phyloP scores from a whole-genome alignment of 1,140 invertebrate species.

The Brachionus rotundiformis region DNA sequence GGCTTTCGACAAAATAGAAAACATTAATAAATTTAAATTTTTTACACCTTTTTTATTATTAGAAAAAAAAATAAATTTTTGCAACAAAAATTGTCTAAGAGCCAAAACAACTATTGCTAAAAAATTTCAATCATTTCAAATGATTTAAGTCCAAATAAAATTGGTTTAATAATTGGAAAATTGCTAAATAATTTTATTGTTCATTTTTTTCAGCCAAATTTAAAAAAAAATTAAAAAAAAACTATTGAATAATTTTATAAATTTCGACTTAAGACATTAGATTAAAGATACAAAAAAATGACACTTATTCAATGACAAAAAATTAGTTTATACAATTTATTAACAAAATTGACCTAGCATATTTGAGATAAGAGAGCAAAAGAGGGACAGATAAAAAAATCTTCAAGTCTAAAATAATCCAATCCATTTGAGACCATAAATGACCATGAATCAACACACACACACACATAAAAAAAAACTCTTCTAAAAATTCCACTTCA shows the following conservation, averaged over 20 bases:
- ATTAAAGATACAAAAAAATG: too few relatives aligned
- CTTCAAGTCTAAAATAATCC: constrained; percentile 6
- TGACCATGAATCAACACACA: neutral
- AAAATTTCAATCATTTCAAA: neutral
- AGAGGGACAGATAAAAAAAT: neutral
- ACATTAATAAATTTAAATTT: too few relatives aligned
- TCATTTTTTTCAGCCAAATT: neutral
- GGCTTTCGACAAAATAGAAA: too few relatives aligned
- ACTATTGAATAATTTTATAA: too few relatives aligned
- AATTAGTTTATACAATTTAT: constrained; percentile 35
- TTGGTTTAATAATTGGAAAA: constrained; percentile 10
- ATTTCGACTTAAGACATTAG: neutral
- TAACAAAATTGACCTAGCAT: constrained; percentile 1
- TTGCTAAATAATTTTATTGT: constrained; percentile 17
- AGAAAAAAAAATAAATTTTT: neutral
- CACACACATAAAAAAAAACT: neutral
- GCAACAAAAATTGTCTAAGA: neutral
- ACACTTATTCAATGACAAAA: neutral
- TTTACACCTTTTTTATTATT: neutral
- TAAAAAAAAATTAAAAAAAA: constrained; percentile 6
- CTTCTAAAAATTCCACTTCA: neutral
- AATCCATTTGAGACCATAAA: neutral
- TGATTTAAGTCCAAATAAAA: neutral
- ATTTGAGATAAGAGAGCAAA: neutral
- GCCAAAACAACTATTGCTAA: neutral